Evolutionary conservation across 1,140 invertebrate species (phyloP), one percentile per base, ranked within the genome.

Genomic region (Mactra quadrangularis): DNA sequence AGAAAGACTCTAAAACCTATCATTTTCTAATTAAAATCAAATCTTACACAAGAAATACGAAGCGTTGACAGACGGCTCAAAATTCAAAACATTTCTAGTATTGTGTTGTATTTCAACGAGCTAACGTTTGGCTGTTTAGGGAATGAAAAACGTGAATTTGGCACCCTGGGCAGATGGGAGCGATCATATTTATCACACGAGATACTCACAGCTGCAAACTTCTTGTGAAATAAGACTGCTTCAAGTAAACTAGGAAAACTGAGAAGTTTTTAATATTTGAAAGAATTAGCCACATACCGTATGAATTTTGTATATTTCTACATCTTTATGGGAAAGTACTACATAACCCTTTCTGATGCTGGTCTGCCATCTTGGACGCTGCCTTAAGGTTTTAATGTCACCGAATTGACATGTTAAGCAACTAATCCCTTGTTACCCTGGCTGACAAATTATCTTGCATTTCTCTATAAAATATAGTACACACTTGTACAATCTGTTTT

Each of bases 21-120:
- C 35, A 41, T 45, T 68, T 68, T 50, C 41, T 50, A 68, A 68
- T 68, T 50, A 68, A 41, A 68, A 68, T 52, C 41, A 68, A 68
- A 31, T 31, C 60, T 31, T 52, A 68, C 27, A 41, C 4, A 47
- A 15, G 64, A 68, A 68, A 68, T 31, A 31, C 29, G 64, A 68
- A 41, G 64, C 64, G 45, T 19, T 68, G 64, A 68, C 64, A 68
- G 41, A 31, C 38, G 41, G 35, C 64, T 68, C 64, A 50, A 52
- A 68, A 68, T 68, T 68, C 64, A 68, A 50, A 68, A 68, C 64
- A 68, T 68, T 62, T 68, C 64, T 68, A 68, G 38, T 68, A 50
- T 50, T 68, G 64, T 68, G 64, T 41, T 47, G 47, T 50, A 68
- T 68, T 68, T 68, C 35, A 41, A 33, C 33, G 25, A 41, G 33